Percentiles rank a stretch among this genome's conserved stretches.
Conservation (phyloP, 2,888 invertebrate species). For the Eucera pruinosa region DNA sequence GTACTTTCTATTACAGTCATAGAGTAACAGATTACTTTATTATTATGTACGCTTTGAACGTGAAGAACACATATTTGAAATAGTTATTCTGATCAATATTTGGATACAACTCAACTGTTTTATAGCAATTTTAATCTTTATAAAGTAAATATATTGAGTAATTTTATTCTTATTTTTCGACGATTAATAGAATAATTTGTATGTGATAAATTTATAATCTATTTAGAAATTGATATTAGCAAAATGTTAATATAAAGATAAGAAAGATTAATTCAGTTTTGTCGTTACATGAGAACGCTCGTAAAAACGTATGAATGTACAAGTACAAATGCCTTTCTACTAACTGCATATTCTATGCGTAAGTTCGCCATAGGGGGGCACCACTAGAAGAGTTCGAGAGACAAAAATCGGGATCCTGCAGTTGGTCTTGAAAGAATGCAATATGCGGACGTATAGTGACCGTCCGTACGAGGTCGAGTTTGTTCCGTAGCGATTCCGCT, state of each 20-base stretch:
- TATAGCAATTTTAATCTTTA: not conserved
- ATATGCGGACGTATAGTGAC: conserved; percentile 55
- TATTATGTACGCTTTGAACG: too few species aligned
- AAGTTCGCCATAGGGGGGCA: conserved; percentile 49
- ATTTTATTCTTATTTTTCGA: not conserved
- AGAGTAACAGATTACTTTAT: too few species aligned
- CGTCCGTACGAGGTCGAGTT: conserved; percentile 32
- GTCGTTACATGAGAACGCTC: not conserved
- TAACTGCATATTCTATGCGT: not conserved
- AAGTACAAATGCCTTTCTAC: conserved; percentile 2
- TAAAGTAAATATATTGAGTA: not conserved
- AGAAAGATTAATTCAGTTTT: not conserved
- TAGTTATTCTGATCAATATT: too few species aligned
- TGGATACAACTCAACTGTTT: too few species aligned
- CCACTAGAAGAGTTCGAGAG: conserved; percentile 23
- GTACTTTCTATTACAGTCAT: too few species aligned
- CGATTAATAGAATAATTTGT: not conserved
- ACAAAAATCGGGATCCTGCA: conserved; percentile 46
- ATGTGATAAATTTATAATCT: too few species aligned
- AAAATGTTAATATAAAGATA: not conserved
- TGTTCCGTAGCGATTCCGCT: conserved; percentile 53
- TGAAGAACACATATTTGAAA: too few species aligned
- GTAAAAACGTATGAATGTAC: not conserved
- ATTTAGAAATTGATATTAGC: not conserved
- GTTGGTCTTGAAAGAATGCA: conserved; percentile 62